phyloP scores from a whole-genome alignment of 2,797 vertebrate genomes.

The Trachurus trachurus region DNA sequence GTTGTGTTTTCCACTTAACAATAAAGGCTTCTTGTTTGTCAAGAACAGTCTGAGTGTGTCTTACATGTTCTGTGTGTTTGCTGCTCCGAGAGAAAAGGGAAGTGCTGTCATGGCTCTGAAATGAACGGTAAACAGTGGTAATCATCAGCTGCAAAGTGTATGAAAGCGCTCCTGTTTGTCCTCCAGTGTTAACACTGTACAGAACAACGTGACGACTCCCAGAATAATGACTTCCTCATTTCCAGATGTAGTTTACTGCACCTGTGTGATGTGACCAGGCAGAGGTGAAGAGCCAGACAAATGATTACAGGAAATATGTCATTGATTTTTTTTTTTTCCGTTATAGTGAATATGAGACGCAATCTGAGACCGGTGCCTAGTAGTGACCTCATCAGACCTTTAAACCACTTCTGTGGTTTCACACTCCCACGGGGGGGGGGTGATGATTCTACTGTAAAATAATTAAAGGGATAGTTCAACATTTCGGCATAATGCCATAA shows the following conservation, averaged over 20 bases:
- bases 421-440: neutral
- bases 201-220: neutral
- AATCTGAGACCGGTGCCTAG: neutral
- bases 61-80: slow-evolving; percentile 8
- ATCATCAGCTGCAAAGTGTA: neutral
- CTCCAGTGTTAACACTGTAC: neutral
- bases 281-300: slow-evolving; percentile 1
- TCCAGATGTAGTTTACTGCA: neutral
- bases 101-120: neutral
- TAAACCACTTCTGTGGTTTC: neutral
- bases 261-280: neutral
- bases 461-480: too few relatives aligned
- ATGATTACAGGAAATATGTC: neutral
- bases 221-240: neutral
- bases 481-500: too few relatives aligned
- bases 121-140: neutral
- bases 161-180: neutral
- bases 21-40: slow-evolving; percentile 89
- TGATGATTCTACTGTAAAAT: neutral
- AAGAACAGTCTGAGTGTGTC: slow-evolving; percentile 69
- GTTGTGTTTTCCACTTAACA: slow-evolving; percentile 84
- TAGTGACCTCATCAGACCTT: neutral
- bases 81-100: neutral
- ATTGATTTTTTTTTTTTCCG: slow-evolving; percentile 1
- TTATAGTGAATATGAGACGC: neutral